Evolutionary conservation across 2,113 vertebrate genomes (phyloP).

Genomic region (Dromiciops gliroides): DNA sequence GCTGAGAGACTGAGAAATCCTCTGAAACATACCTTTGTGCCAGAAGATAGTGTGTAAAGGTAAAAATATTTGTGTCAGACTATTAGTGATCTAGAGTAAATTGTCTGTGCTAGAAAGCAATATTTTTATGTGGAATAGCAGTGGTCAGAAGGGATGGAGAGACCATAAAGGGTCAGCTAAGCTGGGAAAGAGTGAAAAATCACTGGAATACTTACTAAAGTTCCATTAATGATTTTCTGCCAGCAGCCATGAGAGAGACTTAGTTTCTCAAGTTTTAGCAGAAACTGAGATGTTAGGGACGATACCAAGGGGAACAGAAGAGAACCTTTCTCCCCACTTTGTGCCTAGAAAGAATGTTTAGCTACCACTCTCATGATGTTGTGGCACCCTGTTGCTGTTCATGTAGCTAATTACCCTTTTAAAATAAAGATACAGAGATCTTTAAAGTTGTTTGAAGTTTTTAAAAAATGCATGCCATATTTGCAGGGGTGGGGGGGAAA

Average conservation of each 20-base stretch:
- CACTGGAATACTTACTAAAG: not conserved
- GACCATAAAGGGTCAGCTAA: not conserved
- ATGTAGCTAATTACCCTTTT: constrained; percentile 39
- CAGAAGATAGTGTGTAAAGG: not conserved
- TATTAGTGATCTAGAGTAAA: not conserved
- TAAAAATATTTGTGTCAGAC: not conserved
- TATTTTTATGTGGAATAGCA: not conserved
- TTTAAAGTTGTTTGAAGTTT: constrained; percentile 58
- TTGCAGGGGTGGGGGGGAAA: constrained; percentile 4
- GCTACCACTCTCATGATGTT: not conserved
- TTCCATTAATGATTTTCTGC: not conserved
- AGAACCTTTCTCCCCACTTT: not conserved
- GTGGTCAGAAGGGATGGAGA: not conserved
- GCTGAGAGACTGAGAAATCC: not conserved
- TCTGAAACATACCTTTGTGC: not conserved
- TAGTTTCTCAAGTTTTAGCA: not conserved
- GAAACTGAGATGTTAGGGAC: not conserved
- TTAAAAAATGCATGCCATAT: constrained; percentile 63
- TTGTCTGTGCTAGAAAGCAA: not conserved
- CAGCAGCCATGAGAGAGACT: not conserved
- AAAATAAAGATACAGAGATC: constrained; percentile 53
- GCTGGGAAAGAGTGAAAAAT: not conserved
- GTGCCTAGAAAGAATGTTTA: not conserved
- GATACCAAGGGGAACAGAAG: not conserved
- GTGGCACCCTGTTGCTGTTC: constrained; percentile 22